Evolutionary conservation across 2,888 invertebrate genomes (phyloP).

Genomic region (Dolomedes plantarius): DNA sequence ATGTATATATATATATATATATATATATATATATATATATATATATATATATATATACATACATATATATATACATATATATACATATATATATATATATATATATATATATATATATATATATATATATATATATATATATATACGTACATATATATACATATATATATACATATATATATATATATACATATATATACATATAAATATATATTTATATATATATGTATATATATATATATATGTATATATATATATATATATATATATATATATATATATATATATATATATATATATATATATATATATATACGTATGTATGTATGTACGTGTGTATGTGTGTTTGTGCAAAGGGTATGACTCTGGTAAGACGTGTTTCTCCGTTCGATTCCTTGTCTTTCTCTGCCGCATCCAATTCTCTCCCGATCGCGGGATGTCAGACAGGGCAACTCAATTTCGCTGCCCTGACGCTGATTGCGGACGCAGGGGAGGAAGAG

Average conservation of each 20-base stretch:
- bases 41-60: no score
- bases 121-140: no score
- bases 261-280: constrained; percentile 25
- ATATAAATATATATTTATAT: constrained; percentile 25
- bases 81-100: no score
- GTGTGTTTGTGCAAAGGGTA: background rate
- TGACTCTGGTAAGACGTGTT: no score
- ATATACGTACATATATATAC: constrained; percentile 27
- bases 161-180: constrained; percentile 29
- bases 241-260: constrained; percentile 23
- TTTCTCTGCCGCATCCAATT: constrained; percentile 27
- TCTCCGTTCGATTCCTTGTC: no score
- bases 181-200: constrained; percentile 22
- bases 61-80: no score
- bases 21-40: no score
- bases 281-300: constrained; percentile 27
- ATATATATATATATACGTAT: constrained; percentile 21
- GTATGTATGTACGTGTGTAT: background rate
- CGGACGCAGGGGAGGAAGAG: background rate
- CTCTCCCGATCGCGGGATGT: constrained; percentile 1
- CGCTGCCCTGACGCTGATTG: constrained; percentile 29
- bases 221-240: constrained; percentile 25
- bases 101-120: no score
- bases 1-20: no score
- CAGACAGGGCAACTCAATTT: constrained; percentile 57